Percentiles rank a stretch among this genome's conserved stretches.
Evolutionary conservation across 2,888 invertebrate species (phyloP).

Genomic region (Amblyteles armatorius): DNA sequence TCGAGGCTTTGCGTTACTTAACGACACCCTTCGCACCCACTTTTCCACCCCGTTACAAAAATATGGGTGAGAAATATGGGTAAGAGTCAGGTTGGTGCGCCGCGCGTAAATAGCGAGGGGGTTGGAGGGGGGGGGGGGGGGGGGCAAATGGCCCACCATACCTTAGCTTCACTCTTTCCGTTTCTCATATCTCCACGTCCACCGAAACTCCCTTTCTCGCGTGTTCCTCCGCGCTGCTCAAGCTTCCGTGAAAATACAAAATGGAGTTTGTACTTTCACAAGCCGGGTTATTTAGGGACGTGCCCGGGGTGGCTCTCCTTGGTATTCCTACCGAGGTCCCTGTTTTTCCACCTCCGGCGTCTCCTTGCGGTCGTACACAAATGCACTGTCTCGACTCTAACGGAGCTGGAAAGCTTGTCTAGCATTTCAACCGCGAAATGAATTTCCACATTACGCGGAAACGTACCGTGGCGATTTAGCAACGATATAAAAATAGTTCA

Average conservation of each 20-base stretch:
- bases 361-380: constrained; percentile 31
- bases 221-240: constrained; percentile 42
- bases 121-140: not conserved
- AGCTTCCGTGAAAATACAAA: constrained; percentile 65
- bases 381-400: constrained; percentile 33
- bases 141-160: constrained; percentile 1
- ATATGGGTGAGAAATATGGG: constrained; percentile 46
- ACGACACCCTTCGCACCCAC: constrained; percentile 57
- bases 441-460: constrained; percentile 42
- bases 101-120: not conserved
- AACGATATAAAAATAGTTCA: constrained; percentile 37
- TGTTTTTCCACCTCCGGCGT: constrained; percentile 15
- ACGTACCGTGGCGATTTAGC: constrained; percentile 63
- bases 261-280: constrained; percentile 52
- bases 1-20: constrained; percentile 52
- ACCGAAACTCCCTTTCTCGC: constrained; percentile 28
- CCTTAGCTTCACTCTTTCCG: constrained; percentile 22
- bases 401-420: constrained; percentile 31
- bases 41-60: constrained; percentile 61
- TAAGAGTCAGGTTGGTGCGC: not conserved
- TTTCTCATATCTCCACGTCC: constrained; percentile 2
- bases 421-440: constrained; percentile 45
- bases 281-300: constrained; percentile 60
- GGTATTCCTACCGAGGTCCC: constrained; percentile 39
- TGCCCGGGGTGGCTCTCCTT: constrained; percentile 23